Evolutionary conservation across 1,140 invertebrate species (phyloP).

Genomic region (Calosoma granatense): DNA sequence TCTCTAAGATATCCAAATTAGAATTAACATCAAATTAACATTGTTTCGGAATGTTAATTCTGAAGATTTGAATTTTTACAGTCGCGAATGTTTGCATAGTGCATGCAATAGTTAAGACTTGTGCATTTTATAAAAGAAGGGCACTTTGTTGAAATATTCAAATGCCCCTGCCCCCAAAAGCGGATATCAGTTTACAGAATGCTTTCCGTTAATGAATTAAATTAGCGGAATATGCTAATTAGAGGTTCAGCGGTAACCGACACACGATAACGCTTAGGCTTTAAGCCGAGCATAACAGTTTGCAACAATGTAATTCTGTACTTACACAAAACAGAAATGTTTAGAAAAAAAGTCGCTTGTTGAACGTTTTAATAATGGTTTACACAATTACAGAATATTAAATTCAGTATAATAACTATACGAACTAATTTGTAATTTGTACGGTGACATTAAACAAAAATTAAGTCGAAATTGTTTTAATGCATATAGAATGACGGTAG

Average conservation of each 20-base stretch:
- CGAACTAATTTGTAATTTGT: too few relatives aligned
- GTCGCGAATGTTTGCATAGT: too few relatives aligned
- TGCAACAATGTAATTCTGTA: conserved; percentile 1
- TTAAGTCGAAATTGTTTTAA: not conserved
- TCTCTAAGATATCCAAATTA: too few relatives aligned
- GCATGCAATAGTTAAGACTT: too few relatives aligned
- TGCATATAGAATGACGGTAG: not conserved
- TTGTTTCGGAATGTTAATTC: too few relatives aligned
- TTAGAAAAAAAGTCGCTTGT: not conserved
- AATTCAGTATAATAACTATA: not conserved
- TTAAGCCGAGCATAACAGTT: not conserved
- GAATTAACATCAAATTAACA: too few relatives aligned
- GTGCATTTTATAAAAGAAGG: too few relatives aligned
- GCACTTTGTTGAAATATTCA: too few relatives aligned
- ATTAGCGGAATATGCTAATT: conserved; percentile 1
- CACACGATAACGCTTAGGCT: not conserved
- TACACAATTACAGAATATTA: conserved; percentile 1
- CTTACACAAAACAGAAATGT: not conserved
- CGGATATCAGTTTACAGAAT: not conserved
- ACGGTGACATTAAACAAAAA: not conserved
- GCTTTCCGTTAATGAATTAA: conserved; percentile 1
- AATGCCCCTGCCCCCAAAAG: too few relatives aligned
- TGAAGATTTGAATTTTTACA: too few relatives aligned
- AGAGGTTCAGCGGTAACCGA: not conserved
- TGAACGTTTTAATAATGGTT: not conserved